phyloP scores from a whole-genome alignment of 2,888 invertebrate genomes.

The Ormyrus rosae region DNA sequence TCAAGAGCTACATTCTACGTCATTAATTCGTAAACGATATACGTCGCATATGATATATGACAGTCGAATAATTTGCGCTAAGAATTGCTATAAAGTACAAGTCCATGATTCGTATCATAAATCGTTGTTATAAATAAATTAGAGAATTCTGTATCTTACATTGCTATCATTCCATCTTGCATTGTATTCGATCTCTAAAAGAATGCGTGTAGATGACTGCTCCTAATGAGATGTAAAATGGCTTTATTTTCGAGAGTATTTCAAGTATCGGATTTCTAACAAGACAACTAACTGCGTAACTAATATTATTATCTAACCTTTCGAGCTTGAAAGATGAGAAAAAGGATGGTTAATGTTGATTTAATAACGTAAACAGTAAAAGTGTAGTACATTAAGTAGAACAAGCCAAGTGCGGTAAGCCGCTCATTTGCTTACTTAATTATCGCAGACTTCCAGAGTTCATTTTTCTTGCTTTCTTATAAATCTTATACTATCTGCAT shows the following conservation, averaged over 20 bases:
- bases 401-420: not conserved
- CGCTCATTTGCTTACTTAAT: not conserved
- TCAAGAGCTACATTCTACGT: not conserved
- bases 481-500: not conserved
- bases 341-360: too few relatives aligned
- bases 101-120: not conserved
- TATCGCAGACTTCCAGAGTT: too few relatives aligned
- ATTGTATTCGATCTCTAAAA: too few relatives aligned
- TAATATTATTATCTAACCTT: too few relatives aligned
- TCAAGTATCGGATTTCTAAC: not conserved
- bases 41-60: not conserved
- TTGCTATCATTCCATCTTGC: too few relatives aligned
- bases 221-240: not conserved
- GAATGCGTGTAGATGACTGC: too few relatives aligned
- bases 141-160: not conserved
- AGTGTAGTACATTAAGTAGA: slow-evolving; percentile 1
- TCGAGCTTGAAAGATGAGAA: too few relatives aligned
- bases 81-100: not conserved
- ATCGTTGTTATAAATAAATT: not conserved
- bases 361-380: not conserved
- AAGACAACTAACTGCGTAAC: not conserved
- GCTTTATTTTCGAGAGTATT: not conserved
- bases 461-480: not conserved
- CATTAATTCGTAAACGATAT: slow-evolving; percentile 6
- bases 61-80: not conserved